Percentiles rank a stretch among this genome's conserved stretches.
phyloP scores from a whole-genome alignment of 2,113 vertebrate species.

The Geococcyx californianus region DNA sequence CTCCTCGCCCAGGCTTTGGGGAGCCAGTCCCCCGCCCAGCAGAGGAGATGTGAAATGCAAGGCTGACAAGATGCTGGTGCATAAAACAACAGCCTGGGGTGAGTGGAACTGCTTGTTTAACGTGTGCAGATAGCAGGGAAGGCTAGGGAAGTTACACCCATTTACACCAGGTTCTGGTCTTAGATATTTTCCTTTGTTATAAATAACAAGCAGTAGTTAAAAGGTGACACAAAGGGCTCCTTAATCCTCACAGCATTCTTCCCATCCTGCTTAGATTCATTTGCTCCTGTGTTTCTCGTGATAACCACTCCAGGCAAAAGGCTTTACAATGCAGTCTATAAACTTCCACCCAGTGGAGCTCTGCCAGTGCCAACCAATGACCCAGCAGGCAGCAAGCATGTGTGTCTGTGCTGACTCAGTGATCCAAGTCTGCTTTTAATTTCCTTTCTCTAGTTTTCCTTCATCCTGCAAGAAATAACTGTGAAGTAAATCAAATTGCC shows the following conservation, averaged over 20 bases:
- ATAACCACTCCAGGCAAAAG: not conserved
- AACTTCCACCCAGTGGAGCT: not conserved
- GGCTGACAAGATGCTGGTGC: not conserved
- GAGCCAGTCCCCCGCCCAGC: not conserved
- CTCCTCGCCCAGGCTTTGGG: not conserved
- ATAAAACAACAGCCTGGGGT: not conserved
- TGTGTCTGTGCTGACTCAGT: constrained; percentile 45
- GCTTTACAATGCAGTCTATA: not conserved
- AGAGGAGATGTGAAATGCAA: not conserved
- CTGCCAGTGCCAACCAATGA: constrained; percentile 28
- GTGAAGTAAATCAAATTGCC: constrained; percentile 54
- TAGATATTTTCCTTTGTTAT: not conserved
- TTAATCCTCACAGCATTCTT: not conserved
- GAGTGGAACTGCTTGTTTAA: not conserved
- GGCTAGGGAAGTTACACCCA: not conserved
- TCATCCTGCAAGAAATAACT: constrained; percentile 53
- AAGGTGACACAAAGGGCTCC: not conserved
- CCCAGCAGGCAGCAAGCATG: not conserved
- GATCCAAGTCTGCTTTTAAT: constrained; percentile 48
- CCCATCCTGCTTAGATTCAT: not conserved
- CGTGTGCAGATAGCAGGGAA: not conserved
- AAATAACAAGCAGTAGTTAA: not conserved
- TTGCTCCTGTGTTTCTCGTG: not conserved
- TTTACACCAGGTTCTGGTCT: not conserved
- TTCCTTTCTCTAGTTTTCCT: constrained; percentile 56